Evolutionary conservation across 2,113 vertebrate species (phyloP).

Genomic region (Ceuthmochares aereus): DNA sequence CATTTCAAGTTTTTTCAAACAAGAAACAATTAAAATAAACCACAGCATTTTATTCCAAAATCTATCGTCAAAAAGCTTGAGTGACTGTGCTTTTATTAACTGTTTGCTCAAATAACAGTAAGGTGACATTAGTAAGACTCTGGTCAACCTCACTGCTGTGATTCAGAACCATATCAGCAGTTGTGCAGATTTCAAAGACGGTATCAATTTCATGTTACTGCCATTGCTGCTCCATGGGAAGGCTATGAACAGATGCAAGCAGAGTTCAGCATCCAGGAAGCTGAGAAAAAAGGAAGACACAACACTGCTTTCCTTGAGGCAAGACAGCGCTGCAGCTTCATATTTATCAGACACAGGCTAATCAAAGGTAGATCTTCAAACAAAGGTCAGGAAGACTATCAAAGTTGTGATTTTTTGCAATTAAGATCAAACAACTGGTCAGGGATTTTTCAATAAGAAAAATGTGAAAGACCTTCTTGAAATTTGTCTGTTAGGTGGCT

Average conservation of each 20-base stretch:
- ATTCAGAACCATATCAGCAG: background rate
- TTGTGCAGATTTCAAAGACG: background rate
- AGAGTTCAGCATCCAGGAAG: background rate
- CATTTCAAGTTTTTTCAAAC: background rate
- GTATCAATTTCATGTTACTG: background rate
- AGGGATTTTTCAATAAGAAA: background rate
- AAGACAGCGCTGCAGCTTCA: background rate
- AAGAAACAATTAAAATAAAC: background rate
- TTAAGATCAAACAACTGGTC: background rate
- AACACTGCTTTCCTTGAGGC: background rate
- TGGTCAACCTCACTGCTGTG: background rate
- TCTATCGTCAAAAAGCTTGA: background rate
- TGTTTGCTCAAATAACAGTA: background rate
- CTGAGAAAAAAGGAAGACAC: background rate
- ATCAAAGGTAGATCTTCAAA: background rate
- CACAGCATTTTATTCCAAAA: background rate
- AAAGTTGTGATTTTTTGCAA: background rate
- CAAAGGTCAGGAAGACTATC: background rate
- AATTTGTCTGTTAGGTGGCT: background rate
- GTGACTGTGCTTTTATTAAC: background rate
- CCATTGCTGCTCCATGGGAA: background rate
- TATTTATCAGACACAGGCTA: background rate
- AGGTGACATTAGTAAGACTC: background rate
- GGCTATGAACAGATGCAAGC: background rate
- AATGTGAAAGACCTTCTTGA: background rate